Percentiles rank a stretch among this genome's conserved stretches.
Evolutionary conservation across 2,888 invertebrate genomes (phyloP).

Genomic region (Mesoligia furuncula): DNA sequence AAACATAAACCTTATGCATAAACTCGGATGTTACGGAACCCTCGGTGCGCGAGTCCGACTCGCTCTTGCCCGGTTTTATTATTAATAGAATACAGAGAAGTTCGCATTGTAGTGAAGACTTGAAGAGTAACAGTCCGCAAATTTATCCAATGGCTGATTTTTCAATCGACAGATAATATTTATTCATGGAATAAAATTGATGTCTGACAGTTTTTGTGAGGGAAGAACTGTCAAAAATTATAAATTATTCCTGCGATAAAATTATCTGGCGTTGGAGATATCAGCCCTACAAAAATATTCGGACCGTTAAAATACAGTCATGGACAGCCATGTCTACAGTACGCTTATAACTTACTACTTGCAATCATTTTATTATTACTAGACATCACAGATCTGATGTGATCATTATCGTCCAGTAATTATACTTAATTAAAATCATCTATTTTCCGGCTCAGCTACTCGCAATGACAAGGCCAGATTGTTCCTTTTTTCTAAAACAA

Average conservation of each 20-base stretch:
- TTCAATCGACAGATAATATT: too few species aligned
- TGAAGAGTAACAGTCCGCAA: not conserved
- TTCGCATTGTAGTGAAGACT: not conserved
- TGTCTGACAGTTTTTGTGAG: too few species aligned
- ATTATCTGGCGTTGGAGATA: too few species aligned
- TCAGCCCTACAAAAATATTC: not conserved
- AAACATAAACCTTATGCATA: too few species aligned
- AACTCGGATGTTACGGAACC: too few species aligned
- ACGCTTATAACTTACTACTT: not conserved
- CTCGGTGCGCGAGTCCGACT: too few species aligned
- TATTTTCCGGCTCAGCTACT: constrained; percentile 61
- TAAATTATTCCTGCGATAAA: too few species aligned
- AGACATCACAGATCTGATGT: constrained; percentile 20
- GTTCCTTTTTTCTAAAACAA: constrained; percentile 66
- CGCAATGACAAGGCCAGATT: constrained; percentile 61
- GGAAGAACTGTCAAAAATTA: too few species aligned
- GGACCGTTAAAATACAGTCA: not conserved
- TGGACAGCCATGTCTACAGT: not conserved
- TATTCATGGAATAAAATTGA: too few species aligned
- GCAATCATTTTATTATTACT: constrained; percentile 8
- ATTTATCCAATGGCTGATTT: too few species aligned
- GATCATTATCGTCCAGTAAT: constrained; percentile 35
- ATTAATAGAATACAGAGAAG: not conserved
- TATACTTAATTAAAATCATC: constrained; percentile 46
- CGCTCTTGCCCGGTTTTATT: too few species aligned